phyloP scores from a whole-genome alignment of 2,888 invertebrate species.

The Hypselothyrea guttata region DNA sequence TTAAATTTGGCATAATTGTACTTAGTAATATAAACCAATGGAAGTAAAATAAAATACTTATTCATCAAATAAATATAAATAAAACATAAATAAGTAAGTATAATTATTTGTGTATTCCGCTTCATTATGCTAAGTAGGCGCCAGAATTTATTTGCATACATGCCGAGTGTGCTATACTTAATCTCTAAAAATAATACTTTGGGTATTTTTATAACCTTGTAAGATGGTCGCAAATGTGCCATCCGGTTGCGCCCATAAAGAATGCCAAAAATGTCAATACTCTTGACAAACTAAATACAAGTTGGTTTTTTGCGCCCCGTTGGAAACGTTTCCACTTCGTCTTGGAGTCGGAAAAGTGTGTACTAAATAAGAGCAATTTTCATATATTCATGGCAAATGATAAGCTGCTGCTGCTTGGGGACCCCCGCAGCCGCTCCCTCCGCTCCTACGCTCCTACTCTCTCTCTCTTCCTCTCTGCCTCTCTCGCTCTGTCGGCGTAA shows the following conservation, averaged over 20 bases:
- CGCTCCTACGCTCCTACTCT: too few species aligned
- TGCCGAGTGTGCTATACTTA: too few species aligned
- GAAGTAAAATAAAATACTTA: too few species aligned
- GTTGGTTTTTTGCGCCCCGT: neutral
- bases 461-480: too few species aligned
- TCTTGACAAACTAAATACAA: conserved; percentile 24
- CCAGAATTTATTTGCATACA: too few species aligned
- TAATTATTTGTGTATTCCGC: too few species aligned
- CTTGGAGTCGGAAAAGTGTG: conserved; percentile 17
- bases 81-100: too few species aligned
- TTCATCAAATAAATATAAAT: too few species aligned
- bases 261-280: conserved; percentile 2
- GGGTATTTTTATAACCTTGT: conserved; percentile 5
- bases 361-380: conserved; percentile 60
- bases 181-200: neutral
- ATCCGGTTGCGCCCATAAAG: conserved; percentile 2
- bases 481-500: too few species aligned
- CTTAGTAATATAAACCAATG: too few species aligned
- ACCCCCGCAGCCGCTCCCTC: conserved; percentile 18
- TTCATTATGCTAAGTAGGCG: too few species aligned
- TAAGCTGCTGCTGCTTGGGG: conserved; percentile 47
- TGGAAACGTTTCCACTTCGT: conserved; percentile 4
- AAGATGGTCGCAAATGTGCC: conserved; percentile 14
- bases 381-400: conserved; percentile 74
- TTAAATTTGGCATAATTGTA: too few species aligned